A percentile compares a stretch with the other conserved stretches of the same genome.
Conservation (phyloP, 2,888 invertebrate genomes). For the Myathropa florea region DNA sequence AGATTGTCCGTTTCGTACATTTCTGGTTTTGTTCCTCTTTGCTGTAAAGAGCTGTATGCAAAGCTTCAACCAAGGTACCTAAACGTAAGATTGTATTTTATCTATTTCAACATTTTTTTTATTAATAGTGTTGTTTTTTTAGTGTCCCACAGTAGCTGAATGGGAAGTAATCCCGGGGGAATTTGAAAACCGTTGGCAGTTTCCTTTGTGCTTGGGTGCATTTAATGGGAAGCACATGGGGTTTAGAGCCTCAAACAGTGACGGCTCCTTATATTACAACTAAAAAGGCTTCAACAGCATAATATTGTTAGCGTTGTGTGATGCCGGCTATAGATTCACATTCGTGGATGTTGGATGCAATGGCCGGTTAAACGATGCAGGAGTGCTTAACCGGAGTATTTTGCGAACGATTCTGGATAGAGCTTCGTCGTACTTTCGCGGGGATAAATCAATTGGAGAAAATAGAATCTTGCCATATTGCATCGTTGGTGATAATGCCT, state of each 20-base stretch:
- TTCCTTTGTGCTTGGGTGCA: constrained; percentile 54
- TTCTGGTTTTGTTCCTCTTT: no score
- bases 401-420: constrained; percentile 35
- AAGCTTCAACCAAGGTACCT: no score
- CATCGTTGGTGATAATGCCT: constrained; percentile 60
- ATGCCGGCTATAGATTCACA: constrained; percentile 52
- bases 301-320: constrained; percentile 46
- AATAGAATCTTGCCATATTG: constrained; percentile 45
- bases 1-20: no score
- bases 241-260: constrained; percentile 36
- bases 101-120: no score
- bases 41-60: no score
- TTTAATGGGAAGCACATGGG: constrained; percentile 56
- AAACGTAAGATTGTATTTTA: no score
- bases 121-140: no score
- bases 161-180: no score
- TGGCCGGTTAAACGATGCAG: constrained; percentile 45
- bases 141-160: no score
- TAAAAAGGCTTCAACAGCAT: constrained; percentile 58
- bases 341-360: constrained; percentile 64
- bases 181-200: constrained; percentile 31
- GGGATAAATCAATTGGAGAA: constrained; percentile 38
- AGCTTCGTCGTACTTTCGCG: constrained; percentile 5
- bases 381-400: constrained; percentile 45
- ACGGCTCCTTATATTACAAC: constrained; percentile 46